phyloP scores from a whole-genome alignment of 2,888 invertebrate species.

The Fragum whitleyi region DNA sequence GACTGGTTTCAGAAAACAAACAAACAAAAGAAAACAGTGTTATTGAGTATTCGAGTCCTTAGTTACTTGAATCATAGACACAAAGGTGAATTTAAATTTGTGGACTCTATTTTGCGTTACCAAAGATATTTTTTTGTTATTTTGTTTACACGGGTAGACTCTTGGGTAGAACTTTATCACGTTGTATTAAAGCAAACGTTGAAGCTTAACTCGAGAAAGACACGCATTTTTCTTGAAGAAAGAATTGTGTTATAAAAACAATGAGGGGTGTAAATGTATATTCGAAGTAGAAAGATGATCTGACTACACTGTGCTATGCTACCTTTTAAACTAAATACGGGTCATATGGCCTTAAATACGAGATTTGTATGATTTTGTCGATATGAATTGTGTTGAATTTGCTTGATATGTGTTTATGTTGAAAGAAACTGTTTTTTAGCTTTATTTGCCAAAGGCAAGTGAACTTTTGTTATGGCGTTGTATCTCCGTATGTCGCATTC shows the following conservation, averaged over 20 bases:
- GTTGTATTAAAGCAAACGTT: not conserved
- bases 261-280: not conserved
- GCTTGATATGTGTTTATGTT: not conserved
- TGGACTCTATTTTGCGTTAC: not conserved
- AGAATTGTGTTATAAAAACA: not conserved
- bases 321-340: not conserved
- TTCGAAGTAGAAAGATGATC: not conserved
- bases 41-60: too few species aligned
- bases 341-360: constrained; percentile 16
- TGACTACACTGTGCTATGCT: not conserved
- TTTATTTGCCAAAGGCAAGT: too few species aligned
- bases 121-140: not conserved
- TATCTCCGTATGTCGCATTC: too few species aligned
- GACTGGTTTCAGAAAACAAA: too few species aligned
- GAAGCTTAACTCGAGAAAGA: not conserved
- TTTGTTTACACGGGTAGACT: not conserved
- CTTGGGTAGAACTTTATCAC: not conserved
- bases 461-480: too few species aligned
- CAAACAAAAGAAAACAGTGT: too few species aligned
- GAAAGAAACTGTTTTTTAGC: too few species aligned
- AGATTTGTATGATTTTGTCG: not conserved
- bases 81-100: too few species aligned
- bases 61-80: too few species aligned
- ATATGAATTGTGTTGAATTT: not conserved
- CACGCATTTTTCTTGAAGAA: not conserved